Percentiles rank a stretch among this genome's conserved stretches.
phyloP scores from a whole-genome alignment of 2,888 invertebrate genomes.

The Galeopsomyia nigrocyanea region DNA sequence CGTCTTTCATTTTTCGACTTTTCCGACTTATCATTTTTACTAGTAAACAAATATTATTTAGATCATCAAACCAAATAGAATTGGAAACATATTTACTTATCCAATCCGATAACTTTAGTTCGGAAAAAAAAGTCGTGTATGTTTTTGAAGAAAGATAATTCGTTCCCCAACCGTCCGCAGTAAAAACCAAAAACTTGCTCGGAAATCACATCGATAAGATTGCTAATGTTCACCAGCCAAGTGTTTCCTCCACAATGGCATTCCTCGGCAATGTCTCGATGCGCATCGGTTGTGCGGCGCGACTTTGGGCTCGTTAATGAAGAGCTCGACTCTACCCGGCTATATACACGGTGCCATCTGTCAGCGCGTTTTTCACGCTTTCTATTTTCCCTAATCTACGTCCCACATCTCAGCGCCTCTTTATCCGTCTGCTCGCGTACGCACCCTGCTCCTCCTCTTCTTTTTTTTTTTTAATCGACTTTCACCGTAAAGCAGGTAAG shows the following conservation, averaged over 20 bases:
- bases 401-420: conserved; percentile 13
- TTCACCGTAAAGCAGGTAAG: conserved; percentile 15
- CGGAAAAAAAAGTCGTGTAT: too few species aligned
- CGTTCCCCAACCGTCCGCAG: too few species aligned
- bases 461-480: conserved; percentile 31
- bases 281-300: neutral
- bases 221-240: neutral
- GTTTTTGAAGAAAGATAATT: too few species aligned
- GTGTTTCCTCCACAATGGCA: neutral
- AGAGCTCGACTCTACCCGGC: conserved; percentile 3
- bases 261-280: conserved; percentile 19
- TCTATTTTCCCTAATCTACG: conserved; percentile 36
- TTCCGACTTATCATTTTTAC: too few species aligned
- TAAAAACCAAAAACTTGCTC: too few species aligned
- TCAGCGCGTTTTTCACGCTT: conserved; percentile 51
- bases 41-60: too few species aligned
- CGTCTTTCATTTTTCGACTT: too few species aligned
- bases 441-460: neutral
- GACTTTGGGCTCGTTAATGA: conserved; percentile 19
- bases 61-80: too few species aligned
- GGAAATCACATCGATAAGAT: too few species aligned
- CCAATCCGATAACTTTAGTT: too few species aligned
- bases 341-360: conserved; percentile 51
- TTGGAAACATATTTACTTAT: too few species aligned
- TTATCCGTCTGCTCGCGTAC: neutral